Evolutionary conservation across 2,113 vertebrate species (phyloP).

Genomic region (Fregetta grallaria): DNA sequence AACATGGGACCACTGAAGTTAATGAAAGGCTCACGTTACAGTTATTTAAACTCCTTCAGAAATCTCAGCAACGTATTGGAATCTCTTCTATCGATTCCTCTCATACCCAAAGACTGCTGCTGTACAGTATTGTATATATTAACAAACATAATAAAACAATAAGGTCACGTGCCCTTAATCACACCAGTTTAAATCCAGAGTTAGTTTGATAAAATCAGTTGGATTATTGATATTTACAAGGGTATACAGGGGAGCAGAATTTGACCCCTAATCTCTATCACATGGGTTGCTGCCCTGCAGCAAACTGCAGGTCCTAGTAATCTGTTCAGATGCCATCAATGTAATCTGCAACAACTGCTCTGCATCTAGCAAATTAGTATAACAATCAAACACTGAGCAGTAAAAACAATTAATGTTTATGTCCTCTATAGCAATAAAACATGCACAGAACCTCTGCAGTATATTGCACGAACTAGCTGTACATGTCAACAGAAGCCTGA

Average conservation of each 20-base stretch:
- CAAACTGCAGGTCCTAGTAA: background rate
- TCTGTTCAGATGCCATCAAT: background rate
- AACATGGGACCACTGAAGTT: background rate
- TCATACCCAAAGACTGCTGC: background rate
- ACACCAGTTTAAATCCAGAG: constrained; percentile 34
- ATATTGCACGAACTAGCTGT: background rate
- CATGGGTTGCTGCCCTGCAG: constrained; percentile 3
- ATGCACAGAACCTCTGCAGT: background rate
- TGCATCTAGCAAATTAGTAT: background rate
- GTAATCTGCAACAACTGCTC: background rate
- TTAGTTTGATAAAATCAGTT: constrained; percentile 33
- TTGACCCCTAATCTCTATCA: constrained; percentile 28
- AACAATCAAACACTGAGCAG: background rate
- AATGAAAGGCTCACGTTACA: background rate
- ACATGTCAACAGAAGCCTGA: background rate
- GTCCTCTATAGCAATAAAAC: background rate
- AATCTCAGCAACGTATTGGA: background rate
- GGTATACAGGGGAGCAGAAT: background rate
- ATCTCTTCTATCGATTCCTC: background rate
- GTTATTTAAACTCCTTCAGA: background rate
- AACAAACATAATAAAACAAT: constrained; percentile 11
- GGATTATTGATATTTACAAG: constrained; percentile 35
- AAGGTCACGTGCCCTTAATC: constrained; percentile 25
- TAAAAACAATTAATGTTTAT: background rate
- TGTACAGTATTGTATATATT: background rate